These are phyloP conservation scores for Trichoplusia ni DNA, from an alignment of 1,140 invertebrate species.

Conservation along the genomic window DNA sequence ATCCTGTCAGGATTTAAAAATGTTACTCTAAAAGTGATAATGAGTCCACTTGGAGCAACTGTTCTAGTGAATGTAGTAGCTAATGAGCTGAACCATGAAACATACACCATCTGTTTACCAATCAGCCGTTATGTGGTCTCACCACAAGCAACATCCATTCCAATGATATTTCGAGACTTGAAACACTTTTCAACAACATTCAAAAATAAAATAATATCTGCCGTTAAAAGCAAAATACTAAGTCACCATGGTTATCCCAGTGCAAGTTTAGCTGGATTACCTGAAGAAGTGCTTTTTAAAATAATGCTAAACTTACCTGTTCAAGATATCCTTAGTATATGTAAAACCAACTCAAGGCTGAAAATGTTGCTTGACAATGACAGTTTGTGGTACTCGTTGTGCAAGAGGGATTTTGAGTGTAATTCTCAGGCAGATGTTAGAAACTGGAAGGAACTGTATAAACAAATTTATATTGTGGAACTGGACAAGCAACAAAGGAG, in stretches of 20 bases:
- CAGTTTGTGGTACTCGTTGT: conserved; percentile 63
- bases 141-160: conserved; percentile 50
- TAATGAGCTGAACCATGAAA: conserved; percentile 55
- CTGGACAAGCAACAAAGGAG: conserved; percentile 38
- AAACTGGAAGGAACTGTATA: conserved; percentile 59
- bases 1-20: conserved; percentile 53
- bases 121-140: conserved; percentile 62
- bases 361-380: conserved; percentile 48
- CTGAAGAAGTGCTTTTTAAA: conserved; percentile 63
- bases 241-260: conserved; percentile 62
- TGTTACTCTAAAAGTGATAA: conserved; percentile 53
- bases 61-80: conserved; percentile 62
- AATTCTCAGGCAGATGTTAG: conserved; percentile 20
- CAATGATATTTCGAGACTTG: conserved; percentile 66
- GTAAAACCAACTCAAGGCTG: conserved; percentile 59
- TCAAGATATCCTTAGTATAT: conserved; percentile 52
- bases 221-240: conserved; percentile 67
- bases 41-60: conserved; percentile 56
- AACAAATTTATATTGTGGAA: conserved; percentile 35
- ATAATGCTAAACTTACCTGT: conserved; percentile 55
- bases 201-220: conserved; percentile 61
- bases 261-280: conserved; percentile 72
- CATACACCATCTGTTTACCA: conserved; percentile 64
- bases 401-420: conserved; percentile 58
- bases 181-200: conserved; percentile 57